Percentiles rank a stretch among this genome's conserved stretches.
phyloP scores from a whole-genome alignment of 2,797 vertebrate species.

The Lophius americanus region DNA sequence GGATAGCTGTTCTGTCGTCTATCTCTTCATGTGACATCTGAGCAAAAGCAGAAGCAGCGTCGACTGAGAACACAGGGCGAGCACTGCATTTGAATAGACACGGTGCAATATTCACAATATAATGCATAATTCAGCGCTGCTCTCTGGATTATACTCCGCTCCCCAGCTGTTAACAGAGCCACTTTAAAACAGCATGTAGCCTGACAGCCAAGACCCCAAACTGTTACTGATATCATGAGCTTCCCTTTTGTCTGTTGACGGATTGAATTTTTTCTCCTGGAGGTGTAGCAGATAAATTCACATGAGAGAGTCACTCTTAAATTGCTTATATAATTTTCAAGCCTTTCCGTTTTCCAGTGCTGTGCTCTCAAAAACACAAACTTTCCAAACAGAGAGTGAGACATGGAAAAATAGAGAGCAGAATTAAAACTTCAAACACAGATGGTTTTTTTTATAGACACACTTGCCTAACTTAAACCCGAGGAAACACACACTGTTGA shows the following conservation, averaged over 20 bases:
- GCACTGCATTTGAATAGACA: slow-evolving; percentile 63
- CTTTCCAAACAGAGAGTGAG: slow-evolving; percentile 67
- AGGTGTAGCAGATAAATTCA: slow-evolving; percentile 37
- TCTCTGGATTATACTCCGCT: slow-evolving; percentile 70
- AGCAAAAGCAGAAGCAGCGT: slow-evolving; percentile 43
- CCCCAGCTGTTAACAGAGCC: slow-evolving; percentile 74
- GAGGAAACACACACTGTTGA: slow-evolving; percentile 26
- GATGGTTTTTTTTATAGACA: slow-evolving; percentile 33
- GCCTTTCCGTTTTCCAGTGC: slow-evolving; percentile 55
- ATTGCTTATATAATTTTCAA: slow-evolving; percentile 28
- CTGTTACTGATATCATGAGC: slow-evolving; percentile 57
- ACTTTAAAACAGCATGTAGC: slow-evolving; percentile 72
- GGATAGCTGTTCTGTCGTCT: slow-evolving; percentile 6
- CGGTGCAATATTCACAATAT: slow-evolving; percentile 65
- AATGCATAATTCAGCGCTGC: slow-evolving; percentile 74
- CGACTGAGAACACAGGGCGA: slow-evolving; percentile 42
- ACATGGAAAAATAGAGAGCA: slow-evolving; percentile 52
- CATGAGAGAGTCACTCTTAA: slow-evolving; percentile 40
- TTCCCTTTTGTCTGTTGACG: slow-evolving; percentile 33
- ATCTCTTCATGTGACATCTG: slow-evolving; percentile 35
- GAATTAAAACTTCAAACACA: slow-evolving; percentile 55
- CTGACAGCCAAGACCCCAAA: slow-evolving; percentile 65
- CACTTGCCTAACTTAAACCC: slow-evolving; percentile 39
- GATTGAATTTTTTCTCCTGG: slow-evolving; percentile 39
- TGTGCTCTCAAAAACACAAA: slow-evolving; percentile 52